phyloP scores from a whole-genome alignment of 2,797 vertebrate species.

The Carapus acus region DNA sequence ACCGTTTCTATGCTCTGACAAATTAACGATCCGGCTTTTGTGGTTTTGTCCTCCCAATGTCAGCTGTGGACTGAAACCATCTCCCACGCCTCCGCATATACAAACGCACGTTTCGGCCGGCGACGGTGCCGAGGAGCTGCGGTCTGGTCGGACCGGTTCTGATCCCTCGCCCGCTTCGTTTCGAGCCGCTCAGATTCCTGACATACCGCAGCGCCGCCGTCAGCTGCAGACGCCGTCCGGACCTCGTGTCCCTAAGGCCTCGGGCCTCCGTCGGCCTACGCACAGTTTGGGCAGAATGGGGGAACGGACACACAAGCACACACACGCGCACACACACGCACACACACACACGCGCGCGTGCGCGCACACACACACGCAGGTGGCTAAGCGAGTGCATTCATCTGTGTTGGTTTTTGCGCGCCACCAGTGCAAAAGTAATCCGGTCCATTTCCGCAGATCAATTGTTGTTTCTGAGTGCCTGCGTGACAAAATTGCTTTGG shows the following conservation, averaged over 20 bases:
- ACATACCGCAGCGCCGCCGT: slow-evolving; percentile 40
- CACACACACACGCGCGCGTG: slow-evolving; percentile 12
- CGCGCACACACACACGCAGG: slow-evolving; percentile 11
- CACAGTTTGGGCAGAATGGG: slow-evolving; percentile 22
- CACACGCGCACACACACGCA: slow-evolving; percentile 6
- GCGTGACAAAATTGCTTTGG: slow-evolving; percentile 33
- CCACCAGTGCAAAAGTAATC: slow-evolving; percentile 31
- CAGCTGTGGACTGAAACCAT: slow-evolving; percentile 47
- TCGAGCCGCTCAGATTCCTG: slow-evolving; percentile 37
- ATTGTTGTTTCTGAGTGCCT: slow-evolving; percentile 40
- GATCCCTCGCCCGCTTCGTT: slow-evolving; percentile 3
- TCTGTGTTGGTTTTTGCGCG: slow-evolving; percentile 19
- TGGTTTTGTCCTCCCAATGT: slow-evolving; percentile 46
- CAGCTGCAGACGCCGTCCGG: slow-evolving; percentile 40
- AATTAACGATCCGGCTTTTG: slow-evolving; percentile 37
- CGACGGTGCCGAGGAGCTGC: slow-evolving; percentile 8
- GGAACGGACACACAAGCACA: slow-evolving; percentile 19
- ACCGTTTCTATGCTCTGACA: slow-evolving; percentile 19
- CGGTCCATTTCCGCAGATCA: slow-evolving; percentile 45
- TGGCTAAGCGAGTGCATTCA: slow-evolving; percentile 43
- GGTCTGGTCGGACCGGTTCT: slow-evolving; percentile 56
- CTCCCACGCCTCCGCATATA: slow-evolving; percentile 25
- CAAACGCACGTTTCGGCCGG: slow-evolving; percentile 24
- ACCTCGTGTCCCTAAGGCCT: slow-evolving; percentile 46
- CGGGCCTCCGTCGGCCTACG: slow-evolving; percentile 24